Percentiles rank a stretch among this genome's conserved stretches.
phyloP scores from a whole-genome alignment of 2,797 vertebrate species.

The Oceanodroma leucorhoa region DNA sequence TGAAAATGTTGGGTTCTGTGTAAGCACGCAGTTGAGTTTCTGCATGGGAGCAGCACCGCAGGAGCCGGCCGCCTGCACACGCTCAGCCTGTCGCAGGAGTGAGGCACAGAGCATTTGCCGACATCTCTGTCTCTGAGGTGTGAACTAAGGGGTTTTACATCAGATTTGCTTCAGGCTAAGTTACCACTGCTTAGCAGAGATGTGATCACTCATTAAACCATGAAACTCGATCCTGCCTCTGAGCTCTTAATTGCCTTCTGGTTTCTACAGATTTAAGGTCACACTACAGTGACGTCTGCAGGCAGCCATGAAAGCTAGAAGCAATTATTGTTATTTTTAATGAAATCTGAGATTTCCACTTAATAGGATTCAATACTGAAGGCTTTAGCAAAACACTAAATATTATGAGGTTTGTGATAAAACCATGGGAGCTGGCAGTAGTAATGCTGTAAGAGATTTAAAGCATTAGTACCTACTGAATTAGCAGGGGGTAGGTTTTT shows the following conservation, averaged over 20 bases:
- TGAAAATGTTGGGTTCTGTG: not conserved
- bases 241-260: slow-evolving; percentile 44
- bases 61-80: accelerated
- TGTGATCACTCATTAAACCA: slow-evolving; percentile 27
- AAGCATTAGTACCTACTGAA: not conserved
- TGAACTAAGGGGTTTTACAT: not conserved
- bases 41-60: accelerated
- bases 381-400: slow-evolving; percentile 30
- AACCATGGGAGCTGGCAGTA: not conserved
- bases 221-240: not conserved
- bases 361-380: slow-evolving; percentile 35
- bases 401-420: slow-evolving; percentile 2
- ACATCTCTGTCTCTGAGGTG: not conserved
- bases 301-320: slow-evolving; percentile 11
- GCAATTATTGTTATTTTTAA: slow-evolving; percentile 43
- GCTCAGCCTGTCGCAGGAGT: not conserved
- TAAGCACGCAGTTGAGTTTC: not conserved
- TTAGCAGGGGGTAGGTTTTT: not conserved
- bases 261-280: slow-evolving; percentile 37
- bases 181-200: not conserved
- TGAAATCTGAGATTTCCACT: slow-evolving; percentile 37
- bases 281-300: slow-evolving; percentile 15
- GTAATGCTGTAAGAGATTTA: not conserved
- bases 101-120: not conserved
- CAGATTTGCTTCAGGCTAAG: not conserved